Conservation (phyloP, 2,797 vertebrate species). For the Hydrocynus forskahlii region DNA sequence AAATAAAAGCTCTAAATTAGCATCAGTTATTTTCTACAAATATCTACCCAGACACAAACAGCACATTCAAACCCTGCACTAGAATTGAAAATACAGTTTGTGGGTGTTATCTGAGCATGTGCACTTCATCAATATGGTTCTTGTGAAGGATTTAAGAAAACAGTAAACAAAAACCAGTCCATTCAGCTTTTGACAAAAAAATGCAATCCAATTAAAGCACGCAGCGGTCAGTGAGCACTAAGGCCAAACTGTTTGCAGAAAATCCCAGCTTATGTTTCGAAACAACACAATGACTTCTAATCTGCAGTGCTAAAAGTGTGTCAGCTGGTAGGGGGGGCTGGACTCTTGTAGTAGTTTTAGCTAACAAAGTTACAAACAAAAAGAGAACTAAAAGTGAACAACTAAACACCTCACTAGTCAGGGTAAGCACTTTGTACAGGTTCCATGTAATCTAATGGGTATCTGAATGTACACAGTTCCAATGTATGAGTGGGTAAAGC, state of each 20-base stretch:
- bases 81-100: background rate
- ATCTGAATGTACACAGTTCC: no score
- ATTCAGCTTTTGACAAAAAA: background rate
- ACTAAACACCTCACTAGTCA: background rate
- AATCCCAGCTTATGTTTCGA: slow-evolving; percentile 34
- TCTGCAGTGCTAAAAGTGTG: background rate
- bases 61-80: background rate
- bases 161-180: background rate
- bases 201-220: slow-evolving; percentile 17
- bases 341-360: background rate
- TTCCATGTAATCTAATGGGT: background rate
- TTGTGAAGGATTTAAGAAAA: background rate
- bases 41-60: background rate
- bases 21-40: background rate
- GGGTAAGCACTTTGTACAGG: background rate
- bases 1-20: no score
- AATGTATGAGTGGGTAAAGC: background rate
- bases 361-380: background rate
- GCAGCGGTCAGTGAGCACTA: background rate
- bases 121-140: background rate
- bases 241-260: background rate
- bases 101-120: background rate
- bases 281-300: slow-evolving; percentile 18
- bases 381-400: background rate
- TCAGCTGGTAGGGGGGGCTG: background rate